phyloP scores from a whole-genome alignment of 1,140 invertebrate species.

The Dermatophagoides farinae region DNA sequence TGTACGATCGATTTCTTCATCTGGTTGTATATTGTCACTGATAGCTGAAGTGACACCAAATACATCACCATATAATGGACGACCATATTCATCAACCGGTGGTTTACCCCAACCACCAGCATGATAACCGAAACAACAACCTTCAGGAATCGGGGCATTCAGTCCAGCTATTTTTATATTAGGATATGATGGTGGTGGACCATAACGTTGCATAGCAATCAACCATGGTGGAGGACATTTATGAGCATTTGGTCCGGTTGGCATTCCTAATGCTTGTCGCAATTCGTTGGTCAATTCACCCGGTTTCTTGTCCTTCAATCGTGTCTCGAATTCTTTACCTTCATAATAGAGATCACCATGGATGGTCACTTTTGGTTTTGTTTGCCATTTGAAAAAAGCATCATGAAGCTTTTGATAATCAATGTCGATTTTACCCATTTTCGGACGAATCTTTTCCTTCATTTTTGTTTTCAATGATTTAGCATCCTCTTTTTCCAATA shows the following conservation, averaged over 20 bases:
- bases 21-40: constrained; percentile 24
- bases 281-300: constrained; percentile 90
- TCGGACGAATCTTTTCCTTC: constrained; percentile 85
- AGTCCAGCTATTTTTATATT: constrained; percentile 88
- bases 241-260: constrained; percentile 53
- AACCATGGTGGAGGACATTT: constrained; percentile 89
- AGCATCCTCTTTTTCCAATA: constrained; percentile 93
- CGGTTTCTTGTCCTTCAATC: constrained; percentile 93
- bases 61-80: constrained; percentile 95
- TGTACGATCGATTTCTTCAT: constrained; percentile 73
- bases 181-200: constrained; percentile 95
- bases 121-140: constrained; percentile 95
- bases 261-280: constrained; percentile 91
- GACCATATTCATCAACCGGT: constrained; percentile 94
- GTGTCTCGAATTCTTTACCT: constrained; percentile 98
- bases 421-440: constrained; percentile 98
- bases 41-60: constrained; percentile 42
- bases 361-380: constrained; percentile 94
- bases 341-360: constrained; percentile 99
- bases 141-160: constrained; percentile 79
- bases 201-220: constrained; percentile 98
- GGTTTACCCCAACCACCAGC: constrained; percentile 98
- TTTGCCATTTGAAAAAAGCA: constrained; percentile 99
- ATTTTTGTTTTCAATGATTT: constrained; percentile 96
- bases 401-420: constrained; percentile 99